Base-by-base conservation (phyloP, 1,140 invertebrate species). In the Globodera rostochiensis region DNA sequence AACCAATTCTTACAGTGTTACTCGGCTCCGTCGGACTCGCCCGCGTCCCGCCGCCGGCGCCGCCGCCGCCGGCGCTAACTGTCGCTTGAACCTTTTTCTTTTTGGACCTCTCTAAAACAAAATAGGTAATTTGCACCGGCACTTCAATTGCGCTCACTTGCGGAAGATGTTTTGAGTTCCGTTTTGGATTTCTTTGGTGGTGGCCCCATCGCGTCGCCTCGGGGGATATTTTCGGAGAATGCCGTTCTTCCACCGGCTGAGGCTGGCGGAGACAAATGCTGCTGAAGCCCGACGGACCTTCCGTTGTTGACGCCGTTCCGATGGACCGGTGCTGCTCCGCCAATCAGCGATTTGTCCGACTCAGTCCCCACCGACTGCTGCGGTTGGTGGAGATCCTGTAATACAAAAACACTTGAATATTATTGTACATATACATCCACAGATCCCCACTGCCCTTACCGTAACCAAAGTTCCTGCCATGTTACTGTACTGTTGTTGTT, bases 101-200 rank as follows among this genome's bases (percentile, higher is more conserved):
- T 71, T 71, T 71, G 9, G 69, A 71, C 7, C 69, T n/a, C 46
- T 71, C 69, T 71, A 47, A 45, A 71, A 7, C 25, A 25, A 71
- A 45, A 36, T 45, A 36, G 3, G 36, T 36, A 36, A 36, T 36
- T 36, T 47, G 11, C 4, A 15, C 9, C 9, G 21, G 0, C 60
- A 15, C n/a, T 70, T 45, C 11, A 21, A 70, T 70, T 70, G 67
- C n/a, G n/a, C 69, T 45, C 57, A 71, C 69, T 71, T 71, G 69
- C 25, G 8, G 67, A 21, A 45, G 67, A 6, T 45, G 69, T 45
- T 71, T 71, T 47, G 36, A 15, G 36, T 45, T 47, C 46, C 2
- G 21, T 11, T 47, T 47, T 71, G 25, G 69, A 25, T 71, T 47
- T 71, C 69, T 71, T 71, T 45, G 69, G 69, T 1, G 13, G 57